These are phyloP conservation scores for Trachops cirrhosus DNA, from an alignment of 2,797 vertebrate genomes.

Conservation along the genomic window DNA sequence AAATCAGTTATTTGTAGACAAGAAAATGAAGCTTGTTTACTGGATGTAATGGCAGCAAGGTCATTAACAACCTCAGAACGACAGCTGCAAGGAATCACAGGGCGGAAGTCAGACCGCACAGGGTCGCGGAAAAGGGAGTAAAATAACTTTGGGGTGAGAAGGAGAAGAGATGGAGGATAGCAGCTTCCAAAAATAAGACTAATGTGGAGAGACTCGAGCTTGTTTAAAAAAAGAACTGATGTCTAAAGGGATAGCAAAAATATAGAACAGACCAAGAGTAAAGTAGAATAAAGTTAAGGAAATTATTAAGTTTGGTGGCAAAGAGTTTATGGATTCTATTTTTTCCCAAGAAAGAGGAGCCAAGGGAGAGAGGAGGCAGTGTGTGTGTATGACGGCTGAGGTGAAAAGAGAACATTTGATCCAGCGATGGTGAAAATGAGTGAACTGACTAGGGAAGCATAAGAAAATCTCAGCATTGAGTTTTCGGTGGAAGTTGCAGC, in stretches of 20 bases:
- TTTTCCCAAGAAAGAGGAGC: not conserved
- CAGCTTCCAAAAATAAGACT: not conserved
- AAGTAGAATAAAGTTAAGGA: not conserved
- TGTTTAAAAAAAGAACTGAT: not conserved
- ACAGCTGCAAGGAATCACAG: fast-evolving
- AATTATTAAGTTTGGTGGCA: not conserved
- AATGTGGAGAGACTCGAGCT: not conserved
- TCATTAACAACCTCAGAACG: not conserved
- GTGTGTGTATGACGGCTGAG: not conserved
- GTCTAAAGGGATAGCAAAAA: not conserved
- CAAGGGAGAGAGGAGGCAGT: not conserved
- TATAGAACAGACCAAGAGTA: no score
- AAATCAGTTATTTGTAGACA: not conserved
- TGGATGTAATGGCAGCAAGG: not conserved
- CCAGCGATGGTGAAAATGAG: not conserved
- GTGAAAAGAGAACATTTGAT: not conserved
- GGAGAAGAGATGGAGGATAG: not conserved
- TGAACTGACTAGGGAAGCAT: not conserved
- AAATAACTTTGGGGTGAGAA: not conserved
- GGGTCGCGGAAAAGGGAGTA: fast-evolving
- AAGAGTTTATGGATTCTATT: not conserved
- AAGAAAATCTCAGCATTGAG: not conserved
- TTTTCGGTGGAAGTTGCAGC: not conserved
- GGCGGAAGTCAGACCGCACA: not conserved
- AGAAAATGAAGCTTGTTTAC: not conserved